Percentiles rank a stretch among this genome's conserved stretches.
These are phyloP conservation scores for Montipora foliosa DNA, from an alignment of 64 coral and sea anemone genomes.

Conservation along the genomic window DNA sequence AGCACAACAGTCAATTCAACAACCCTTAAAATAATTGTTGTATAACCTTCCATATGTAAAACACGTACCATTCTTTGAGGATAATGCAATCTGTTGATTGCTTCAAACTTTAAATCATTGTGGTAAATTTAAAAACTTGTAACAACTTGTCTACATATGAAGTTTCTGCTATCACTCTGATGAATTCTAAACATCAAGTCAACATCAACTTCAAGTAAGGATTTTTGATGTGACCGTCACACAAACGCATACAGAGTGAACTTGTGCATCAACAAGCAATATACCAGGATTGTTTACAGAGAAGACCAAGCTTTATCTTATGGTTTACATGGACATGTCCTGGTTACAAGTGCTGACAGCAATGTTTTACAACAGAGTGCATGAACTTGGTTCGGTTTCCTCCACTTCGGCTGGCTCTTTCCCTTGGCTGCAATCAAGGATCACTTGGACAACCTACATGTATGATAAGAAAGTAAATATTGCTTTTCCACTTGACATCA, in stretches of 20 bases:
- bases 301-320: not conserved
- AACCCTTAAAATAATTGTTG: too few species aligned
- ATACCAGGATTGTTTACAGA: not conserved
- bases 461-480: too few species aligned
- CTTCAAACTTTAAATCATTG: not conserved
- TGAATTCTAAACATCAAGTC: conserved; percentile 35
- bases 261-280: conserved; percentile 22
- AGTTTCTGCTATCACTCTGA: conserved; percentile 29
- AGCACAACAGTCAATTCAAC: too few species aligned
- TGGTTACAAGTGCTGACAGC: not conserved
- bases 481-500: too few species aligned
- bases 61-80: not conserved
- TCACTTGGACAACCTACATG: not conserved
- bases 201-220: not conserved
- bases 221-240: conserved; percentile 52
- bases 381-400: not conserved
- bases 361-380: conserved; percentile 3
- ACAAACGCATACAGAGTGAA: not conserved
- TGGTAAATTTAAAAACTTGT: not conserved
- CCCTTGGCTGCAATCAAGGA: conserved; percentile 29
- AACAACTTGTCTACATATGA: not conserved
- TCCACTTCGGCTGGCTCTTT: conserved; percentile 1
- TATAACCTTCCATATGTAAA: not conserved
- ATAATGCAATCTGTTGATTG: not conserved
- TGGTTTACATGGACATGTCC: not conserved